These are phyloP conservation scores for Tholera decimalis DNA, from an alignment of 2,888 invertebrate species.

Conservation along the genomic window DNA sequence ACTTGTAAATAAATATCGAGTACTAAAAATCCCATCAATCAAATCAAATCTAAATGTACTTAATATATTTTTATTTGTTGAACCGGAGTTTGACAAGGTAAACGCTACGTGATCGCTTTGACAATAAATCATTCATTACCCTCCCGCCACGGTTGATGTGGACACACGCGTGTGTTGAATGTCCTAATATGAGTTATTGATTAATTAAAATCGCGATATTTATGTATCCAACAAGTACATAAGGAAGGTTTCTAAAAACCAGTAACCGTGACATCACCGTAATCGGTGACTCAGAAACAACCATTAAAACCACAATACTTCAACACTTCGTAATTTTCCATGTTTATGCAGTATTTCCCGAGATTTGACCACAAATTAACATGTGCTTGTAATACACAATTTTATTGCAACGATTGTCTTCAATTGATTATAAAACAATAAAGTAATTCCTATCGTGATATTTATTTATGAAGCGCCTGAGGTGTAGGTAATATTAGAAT, in stretches of 20 bases:
- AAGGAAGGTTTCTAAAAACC: slow-evolving; percentile 16
- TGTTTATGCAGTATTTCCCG: slow-evolving; percentile 4
- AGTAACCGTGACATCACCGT: background rate
- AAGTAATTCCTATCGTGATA: background rate
- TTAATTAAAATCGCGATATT: slow-evolving; percentile 10
- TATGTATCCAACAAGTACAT: slow-evolving; percentile 15
- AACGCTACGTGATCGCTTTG: slow-evolving; percentile 58
- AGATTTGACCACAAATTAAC: slow-evolving; percentile 13
- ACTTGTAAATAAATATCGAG: background rate
- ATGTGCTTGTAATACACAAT: slow-evolving; percentile 4
- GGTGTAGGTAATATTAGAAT: no score
- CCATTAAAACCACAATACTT: slow-evolving; percentile 2
- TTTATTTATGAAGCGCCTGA: background rate
- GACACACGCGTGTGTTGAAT: slow-evolving; percentile 44
- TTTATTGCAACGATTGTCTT: background rate
- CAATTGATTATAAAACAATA: slow-evolving; percentile 22
- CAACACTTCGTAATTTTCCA: background rate
- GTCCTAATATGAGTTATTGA: slow-evolving; percentile 28
- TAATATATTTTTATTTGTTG: slow-evolving; percentile 37
- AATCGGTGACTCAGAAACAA: background rate
- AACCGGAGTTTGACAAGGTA: slow-evolving; percentile 50
- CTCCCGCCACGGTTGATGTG: slow-evolving; percentile 21
- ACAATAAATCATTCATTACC: slow-evolving; percentile 40
- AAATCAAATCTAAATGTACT: slow-evolving; percentile 29
- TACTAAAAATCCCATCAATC: slow-evolving; percentile 37